Base-by-base conservation (phyloP, 2,888 invertebrate species). In the Mayetiola destructor region DNA sequence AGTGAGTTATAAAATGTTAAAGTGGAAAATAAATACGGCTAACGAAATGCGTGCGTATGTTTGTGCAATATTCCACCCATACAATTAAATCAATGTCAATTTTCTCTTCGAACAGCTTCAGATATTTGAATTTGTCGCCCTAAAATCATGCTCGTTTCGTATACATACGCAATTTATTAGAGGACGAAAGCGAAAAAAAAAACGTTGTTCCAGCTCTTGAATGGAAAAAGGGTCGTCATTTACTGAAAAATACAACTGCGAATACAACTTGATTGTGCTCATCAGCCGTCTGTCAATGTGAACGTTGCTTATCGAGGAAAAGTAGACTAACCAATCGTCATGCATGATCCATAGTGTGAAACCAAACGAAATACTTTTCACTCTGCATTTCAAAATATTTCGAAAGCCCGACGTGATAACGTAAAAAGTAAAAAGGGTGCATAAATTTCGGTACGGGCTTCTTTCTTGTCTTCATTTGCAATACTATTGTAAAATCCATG, bases 191-290 rank as follows among this genome's bases (percentile, higher is more conserved):
- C n/a, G 37, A 48, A 23, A 3, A 23, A 48, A 42, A 4, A 6
- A 2, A 9, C 27, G 27, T 48, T 48, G 48, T 48, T 48, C 48
- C n/a, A 16, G 27, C 9, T 20, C n/a, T 27, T 2, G 14, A 6
- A n/a, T n/a, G 4, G n/a, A 48, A 48, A 48, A 48, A 27, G 48
- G 48, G 48, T 48, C 48, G 48, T 48, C 48, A 48, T 48, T 48
- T 48, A 27, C 27, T 27, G 27, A 27, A 23, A 48, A n/a, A 42
- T 23, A 48, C 48, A 48, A 48, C 48, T 48, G 23, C 48, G 27
- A n/a, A 42, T 23, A 48, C 48, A 48, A 48, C 48, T 48, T 48
- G 48, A 48, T 48, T n/a, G n/a, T n/a, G n/a, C n/a, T n/a, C n/a
- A n/a, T n/a, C n/a, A n/a, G n/a, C n/a, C n/a, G n/a, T n/a, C n/a